These are phyloP conservation scores for Agelastica alni DNA, from an alignment of 2,888 invertebrate genomes.

Conservation along the genomic window DNA sequence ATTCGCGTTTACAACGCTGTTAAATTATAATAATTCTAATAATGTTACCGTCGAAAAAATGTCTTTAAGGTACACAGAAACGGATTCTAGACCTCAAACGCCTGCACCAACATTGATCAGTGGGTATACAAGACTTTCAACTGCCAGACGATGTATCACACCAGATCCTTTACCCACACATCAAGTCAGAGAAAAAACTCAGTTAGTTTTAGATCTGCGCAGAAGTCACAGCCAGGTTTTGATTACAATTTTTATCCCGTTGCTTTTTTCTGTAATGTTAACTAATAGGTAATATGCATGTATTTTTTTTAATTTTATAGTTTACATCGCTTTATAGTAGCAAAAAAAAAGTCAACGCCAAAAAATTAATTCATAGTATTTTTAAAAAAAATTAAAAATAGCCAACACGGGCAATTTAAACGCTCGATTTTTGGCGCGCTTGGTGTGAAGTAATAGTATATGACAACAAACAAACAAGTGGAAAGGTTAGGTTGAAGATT, in stretches of 20 bases:
- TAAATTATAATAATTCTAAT: background rate
- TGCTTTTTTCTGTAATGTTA: background rate
- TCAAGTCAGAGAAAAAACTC: constrained; percentile 61
- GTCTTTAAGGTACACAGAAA: constrained; percentile 82
- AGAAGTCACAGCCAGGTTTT: constrained; percentile 68
- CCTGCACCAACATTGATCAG: constrained; percentile 79
- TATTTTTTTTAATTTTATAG: no score
- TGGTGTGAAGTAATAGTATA: no score
- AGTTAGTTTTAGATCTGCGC: constrained; percentile 74
- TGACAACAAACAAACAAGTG: no score
- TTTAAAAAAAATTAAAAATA: no score
- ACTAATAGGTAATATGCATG: no score
- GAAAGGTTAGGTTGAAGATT: no score
- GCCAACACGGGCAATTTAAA: no score
- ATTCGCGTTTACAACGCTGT: background rate
- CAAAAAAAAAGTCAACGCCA: no score
- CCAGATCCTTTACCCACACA: constrained; percentile 66
- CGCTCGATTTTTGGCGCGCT: no score
- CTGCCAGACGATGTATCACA: constrained; percentile 70
- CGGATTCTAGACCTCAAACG: constrained; percentile 80
- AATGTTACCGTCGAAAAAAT: no score
- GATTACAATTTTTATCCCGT: background rate
- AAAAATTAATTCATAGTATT: no score
- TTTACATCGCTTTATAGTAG: no score
- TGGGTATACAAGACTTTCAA: constrained; percentile 70